Evolutionary conservation across 23 tunicate genomes (phyloP).

Genomic region (Trididemnum clinides): DNA sequence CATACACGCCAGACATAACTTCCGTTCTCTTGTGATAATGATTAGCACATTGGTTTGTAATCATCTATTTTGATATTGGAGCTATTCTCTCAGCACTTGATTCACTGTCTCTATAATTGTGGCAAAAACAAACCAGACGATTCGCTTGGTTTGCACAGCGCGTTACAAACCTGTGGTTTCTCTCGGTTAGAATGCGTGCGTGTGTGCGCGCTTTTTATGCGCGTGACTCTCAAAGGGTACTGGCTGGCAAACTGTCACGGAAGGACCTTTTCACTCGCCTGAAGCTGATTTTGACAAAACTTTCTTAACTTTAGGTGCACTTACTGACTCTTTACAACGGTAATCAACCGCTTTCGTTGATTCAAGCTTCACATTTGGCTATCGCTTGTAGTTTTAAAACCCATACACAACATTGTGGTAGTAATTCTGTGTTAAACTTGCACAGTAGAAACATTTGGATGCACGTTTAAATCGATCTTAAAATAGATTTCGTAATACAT

Average conservation of each 20-base stretch:
- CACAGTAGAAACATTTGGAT: no score
- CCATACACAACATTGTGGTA: no score
- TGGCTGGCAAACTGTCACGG: background rate
- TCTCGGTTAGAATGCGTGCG: background rate
- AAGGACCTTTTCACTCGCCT: no score
- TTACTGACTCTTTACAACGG: background rate
- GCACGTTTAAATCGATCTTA: no score
- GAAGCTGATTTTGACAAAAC: no score
- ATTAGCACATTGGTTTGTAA: background rate
- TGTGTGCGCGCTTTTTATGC: conserved; percentile 7
- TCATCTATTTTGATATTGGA: background rate
- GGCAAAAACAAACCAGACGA: conserved; percentile 18
- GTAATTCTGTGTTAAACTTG: no score
- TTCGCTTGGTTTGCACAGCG: conserved; percentile 14
- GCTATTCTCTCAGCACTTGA: background rate
- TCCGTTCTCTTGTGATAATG: background rate
- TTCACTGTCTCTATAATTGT: conserved; percentile 4
- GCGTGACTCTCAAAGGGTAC: conserved; percentile 20
- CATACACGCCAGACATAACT: background rate
- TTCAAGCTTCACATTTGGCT: no score
- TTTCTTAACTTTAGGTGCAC: background rate
- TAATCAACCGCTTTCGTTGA: no score
- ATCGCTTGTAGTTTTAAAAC: no score
- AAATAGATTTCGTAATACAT: no score
- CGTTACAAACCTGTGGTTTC: conserved; percentile 16